Evolutionary conservation across 30 jellyfish, hydroid and myxozoan genomes (phyloP).

Genomic region (Catostylus mosaicus): DNA sequence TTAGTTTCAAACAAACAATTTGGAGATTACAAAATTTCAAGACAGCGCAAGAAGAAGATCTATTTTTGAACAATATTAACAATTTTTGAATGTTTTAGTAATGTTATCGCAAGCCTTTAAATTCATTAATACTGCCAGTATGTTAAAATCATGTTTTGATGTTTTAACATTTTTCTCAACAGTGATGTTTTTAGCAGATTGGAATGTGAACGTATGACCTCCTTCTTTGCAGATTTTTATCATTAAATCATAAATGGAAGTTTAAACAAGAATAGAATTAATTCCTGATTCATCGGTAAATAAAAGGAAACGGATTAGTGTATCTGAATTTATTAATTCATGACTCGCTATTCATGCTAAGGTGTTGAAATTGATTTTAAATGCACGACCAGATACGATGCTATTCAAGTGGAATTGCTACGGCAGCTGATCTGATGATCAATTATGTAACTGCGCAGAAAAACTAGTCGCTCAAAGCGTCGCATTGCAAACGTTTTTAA

Average conservation of each 20-base stretch:
- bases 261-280: conserved; percentile 1
- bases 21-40: no score
- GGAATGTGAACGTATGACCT: conserved; percentile 12
- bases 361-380: not conserved
- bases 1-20: no score
- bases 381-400: not conserved
- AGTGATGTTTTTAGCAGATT: not conserved
- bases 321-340: conserved; percentile 15
- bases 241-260: not conserved
- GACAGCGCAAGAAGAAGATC: no score
- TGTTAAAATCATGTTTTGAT: no score
- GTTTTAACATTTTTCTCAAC: no score
- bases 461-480: no score
- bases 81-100: no score
- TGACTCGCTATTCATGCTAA: conserved; percentile 1
- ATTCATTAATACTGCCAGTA: no score
- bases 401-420: not conserved
- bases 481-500: no score
- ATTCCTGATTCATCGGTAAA: conserved; percentile 64
- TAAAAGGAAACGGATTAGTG: conserved; percentile 49
- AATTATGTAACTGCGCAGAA: not conserved
- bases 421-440: not conserved
- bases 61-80: no score
- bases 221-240: not conserved
- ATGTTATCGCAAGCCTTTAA: no score